Conservation (phyloP, 2,113 vertebrate species). For the Chitala chitala region DNA sequence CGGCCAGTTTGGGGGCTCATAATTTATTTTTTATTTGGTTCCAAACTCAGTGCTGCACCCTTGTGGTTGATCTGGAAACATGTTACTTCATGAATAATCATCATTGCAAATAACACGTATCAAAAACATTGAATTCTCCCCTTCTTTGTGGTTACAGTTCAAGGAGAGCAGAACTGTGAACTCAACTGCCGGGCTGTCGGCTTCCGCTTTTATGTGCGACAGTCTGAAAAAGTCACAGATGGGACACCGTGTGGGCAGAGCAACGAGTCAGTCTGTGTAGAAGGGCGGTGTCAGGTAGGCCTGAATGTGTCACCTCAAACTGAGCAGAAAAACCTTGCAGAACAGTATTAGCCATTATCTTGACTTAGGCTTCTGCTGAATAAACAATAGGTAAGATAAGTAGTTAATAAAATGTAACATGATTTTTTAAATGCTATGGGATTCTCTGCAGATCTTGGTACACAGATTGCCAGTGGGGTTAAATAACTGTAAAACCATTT, state of each 20-base stretch:
- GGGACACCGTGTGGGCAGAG: slow-evolving; percentile 83
- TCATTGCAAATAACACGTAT: neutral
- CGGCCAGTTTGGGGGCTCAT: neutral
- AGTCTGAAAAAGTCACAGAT: slow-evolving; percentile 77
- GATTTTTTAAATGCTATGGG: neutral
- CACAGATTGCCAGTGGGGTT: neutral
- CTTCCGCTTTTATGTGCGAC: slow-evolving; percentile 86
- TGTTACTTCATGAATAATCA: neutral
- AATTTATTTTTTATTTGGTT: neutral
- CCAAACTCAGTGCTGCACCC: neutral
- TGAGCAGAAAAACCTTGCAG: neutral
- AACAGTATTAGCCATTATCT: neutral
- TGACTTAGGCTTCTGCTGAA: neutral
- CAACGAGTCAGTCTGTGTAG: slow-evolving; percentile 74
- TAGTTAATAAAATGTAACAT: neutral
- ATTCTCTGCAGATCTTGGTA: neutral
- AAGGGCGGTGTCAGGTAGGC: slow-evolving; percentile 80
- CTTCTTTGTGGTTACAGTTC: slow-evolving; percentile 49
- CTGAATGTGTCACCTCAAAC: no score
- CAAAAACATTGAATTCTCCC: neutral
- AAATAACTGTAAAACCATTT: neutral
- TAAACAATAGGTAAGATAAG: neutral
- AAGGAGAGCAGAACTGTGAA: slow-evolving; percentile 76
- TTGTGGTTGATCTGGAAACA: neutral
- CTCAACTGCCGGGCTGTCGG: slow-evolving; percentile 85